Base-by-base conservation (phyloP, 2,113 vertebrate species). In the Chunga burmeisteri region DNA sequence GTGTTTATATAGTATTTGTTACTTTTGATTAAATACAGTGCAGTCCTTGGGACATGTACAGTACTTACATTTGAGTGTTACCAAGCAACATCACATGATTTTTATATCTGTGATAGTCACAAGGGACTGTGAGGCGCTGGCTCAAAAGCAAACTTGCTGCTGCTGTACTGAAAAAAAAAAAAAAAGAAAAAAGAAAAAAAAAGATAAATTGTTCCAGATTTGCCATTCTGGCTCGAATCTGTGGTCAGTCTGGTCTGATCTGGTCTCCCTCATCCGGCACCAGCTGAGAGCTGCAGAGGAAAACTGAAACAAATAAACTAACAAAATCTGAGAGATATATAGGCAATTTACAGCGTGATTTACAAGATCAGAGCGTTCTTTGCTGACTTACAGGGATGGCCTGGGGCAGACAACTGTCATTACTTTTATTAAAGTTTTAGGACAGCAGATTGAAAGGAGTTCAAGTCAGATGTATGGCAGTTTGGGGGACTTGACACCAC, bases 1-100 rank as follows among this genome's bases (percentile, higher is more conserved):
- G 52, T 87, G 80, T 96, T 96, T 96, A 79, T 73, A 81, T 34
- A 96, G 78, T 81, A 92, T 93, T 95, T 95, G 86, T 93, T 93
- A 92, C 71, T 96, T 94, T 79, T 89, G 71, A 89, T 92, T 86
- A 86, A 92, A 91, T 52, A 87, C 84, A 95, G 49, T 40, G 42
- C 71, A 75, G 79, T 93, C 86, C 61, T 73, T 89, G 67, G 66
- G 93, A 95, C 59, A 73, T 44, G 63, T 80, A n/a, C 50, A 87
- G 17, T 59, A 78, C 79, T 79, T 90, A 80, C 16, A 83, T 74
- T 86, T 88, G 82, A 92, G 81, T 58, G 91, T 96, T 93, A 86
- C 88, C 74, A 92, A 89, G 91, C 94, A 97, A 93, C 86, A 55
- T 80, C 93, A 71, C 81, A 82, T 66, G 70, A 79, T 66, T 90